Conservation (phyloP, 2,888 invertebrate species). For the Amphipoea lucens region DNA sequence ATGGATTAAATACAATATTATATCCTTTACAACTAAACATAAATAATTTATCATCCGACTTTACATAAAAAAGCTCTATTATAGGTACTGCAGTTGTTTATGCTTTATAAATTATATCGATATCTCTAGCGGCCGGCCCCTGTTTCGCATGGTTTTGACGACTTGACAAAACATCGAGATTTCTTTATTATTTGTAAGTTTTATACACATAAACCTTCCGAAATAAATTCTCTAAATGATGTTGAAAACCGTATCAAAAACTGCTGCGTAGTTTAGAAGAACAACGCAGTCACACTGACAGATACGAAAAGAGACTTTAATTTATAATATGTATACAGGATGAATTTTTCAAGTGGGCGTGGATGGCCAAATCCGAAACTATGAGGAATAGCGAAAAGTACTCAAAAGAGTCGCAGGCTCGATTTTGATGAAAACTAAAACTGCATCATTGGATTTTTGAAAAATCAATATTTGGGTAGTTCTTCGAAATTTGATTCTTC, state of each 20-base stretch:
- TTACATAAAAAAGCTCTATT: not conserved
- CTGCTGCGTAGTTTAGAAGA: not conserved
- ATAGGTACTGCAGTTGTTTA: not conserved
- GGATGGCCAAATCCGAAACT: too few relatives aligned
- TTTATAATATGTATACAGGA: not conserved
- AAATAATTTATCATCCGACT: not conserved
- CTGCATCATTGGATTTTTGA: too few relatives aligned
- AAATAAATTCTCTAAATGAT: not conserved
- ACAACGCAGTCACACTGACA: not conserved
- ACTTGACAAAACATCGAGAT: not conserved
- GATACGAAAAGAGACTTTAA: not conserved
- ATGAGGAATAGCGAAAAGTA: too few relatives aligned
- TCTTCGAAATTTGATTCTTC: too few relatives aligned
- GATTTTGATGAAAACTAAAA: too few relatives aligned
- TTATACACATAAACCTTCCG: not conserved
- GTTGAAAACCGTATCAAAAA: not conserved
- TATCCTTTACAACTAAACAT: slow-evolving; percentile 10
- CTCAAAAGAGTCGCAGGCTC: too few relatives aligned
- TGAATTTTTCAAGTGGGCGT: too few relatives aligned
- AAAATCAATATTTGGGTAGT: too few relatives aligned
- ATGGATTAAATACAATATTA: not conserved
- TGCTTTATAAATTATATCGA: not conserved
- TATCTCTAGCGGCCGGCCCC: not conserved
- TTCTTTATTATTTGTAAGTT: not conserved
- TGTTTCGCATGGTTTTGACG: not conserved